Evolutionary conservation across 2,113 vertebrate genomes (phyloP).

Genomic region (Nycticorax nycticorax): DNA sequence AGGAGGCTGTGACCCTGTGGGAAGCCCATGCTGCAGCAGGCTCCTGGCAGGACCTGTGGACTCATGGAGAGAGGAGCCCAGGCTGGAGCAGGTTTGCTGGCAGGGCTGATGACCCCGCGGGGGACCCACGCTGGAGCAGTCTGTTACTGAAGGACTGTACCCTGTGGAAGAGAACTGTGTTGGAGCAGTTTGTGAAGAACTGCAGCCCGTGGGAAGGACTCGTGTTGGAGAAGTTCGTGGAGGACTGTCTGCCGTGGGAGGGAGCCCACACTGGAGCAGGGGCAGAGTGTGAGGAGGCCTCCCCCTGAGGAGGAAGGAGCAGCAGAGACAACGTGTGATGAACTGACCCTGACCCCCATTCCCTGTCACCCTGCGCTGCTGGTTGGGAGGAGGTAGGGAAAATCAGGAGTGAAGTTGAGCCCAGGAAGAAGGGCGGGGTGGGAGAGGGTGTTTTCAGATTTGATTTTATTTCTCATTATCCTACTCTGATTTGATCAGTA

Average conservation of each 20-base stretch:
- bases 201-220: accelerated
- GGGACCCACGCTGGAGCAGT: background rate
- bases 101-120: background rate
- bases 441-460: background rate
- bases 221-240: accelerated
- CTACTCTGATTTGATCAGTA: background rate
- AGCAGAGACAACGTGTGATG: background rate
- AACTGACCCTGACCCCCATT: background rate
- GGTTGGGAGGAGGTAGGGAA: background rate
- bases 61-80: too few species aligned
- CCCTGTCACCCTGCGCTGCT: accelerated
- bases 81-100: background rate
- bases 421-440: background rate
- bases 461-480: background rate
- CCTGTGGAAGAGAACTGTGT: accelerated
- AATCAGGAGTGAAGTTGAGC: background rate
- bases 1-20: background rate
- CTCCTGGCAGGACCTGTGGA: background rate
- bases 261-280: accelerated
- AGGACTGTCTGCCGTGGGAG: accelerated
- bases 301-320: background rate
- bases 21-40: accelerated
- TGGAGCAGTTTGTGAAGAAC: background rate
- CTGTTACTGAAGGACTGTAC: background rate
- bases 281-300: background rate